Percentiles rank a stretch among this genome's conserved stretches.
These are phyloP conservation scores for Eolophus roseicapilla DNA, from an alignment of 2,113 vertebrate species.

Conservation along the genomic window DNA sequence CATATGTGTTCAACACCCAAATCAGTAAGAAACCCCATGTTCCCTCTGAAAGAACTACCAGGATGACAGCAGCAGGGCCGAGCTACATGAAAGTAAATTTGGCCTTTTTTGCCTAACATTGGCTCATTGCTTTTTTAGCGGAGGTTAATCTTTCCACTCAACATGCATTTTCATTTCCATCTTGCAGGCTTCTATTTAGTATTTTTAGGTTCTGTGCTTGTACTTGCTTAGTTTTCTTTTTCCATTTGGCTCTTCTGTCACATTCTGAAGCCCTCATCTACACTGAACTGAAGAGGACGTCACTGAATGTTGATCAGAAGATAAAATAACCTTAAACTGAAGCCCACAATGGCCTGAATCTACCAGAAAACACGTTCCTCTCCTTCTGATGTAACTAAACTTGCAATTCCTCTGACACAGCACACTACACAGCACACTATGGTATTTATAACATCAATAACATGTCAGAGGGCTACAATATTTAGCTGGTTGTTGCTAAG, in stretches of 20 bases:
- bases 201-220: not conserved
- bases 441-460: slow-evolving; percentile 9
- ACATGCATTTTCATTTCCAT: not conserved
- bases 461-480: not conserved
- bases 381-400: not conserved
- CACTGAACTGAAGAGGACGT: not conserved
- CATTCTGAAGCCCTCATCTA: not conserved
- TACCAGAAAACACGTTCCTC: not conserved
- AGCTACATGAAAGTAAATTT: not conserved
- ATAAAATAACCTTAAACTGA: not conserved
- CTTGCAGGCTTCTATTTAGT: not conserved
- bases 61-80: not conserved
- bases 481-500: slow-evolving; percentile 31
- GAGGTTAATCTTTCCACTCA: not conserved
- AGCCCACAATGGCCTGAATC: not conserved
- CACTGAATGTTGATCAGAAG: not conserved
- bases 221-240: not conserved
- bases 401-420: not conserved
- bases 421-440: not conserved
- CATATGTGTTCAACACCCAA: not conserved
- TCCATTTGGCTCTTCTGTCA: not conserved
- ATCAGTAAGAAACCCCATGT: not conserved
- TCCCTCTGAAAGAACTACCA: not conserved
- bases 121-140: not conserved
- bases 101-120: not conserved